phyloP scores from a whole-genome alignment of 2,888 invertebrate species.

The Coleophora deauratella region DNA sequence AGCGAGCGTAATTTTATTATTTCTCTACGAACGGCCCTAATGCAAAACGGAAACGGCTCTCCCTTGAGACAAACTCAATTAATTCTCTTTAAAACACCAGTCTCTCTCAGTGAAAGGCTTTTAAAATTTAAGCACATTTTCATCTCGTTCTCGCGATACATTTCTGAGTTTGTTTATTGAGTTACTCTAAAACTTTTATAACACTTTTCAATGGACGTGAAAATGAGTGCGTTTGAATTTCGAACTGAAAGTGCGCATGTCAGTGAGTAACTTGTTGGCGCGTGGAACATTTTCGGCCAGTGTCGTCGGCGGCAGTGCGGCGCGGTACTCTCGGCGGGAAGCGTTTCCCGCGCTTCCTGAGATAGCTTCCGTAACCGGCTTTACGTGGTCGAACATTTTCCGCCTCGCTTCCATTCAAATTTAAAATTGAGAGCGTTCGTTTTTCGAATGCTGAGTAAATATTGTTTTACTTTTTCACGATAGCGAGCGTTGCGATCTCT shows the following conservation, averaged over 20 bases:
- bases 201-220: slow-evolving; percentile 9
- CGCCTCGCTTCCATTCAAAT: slow-evolving; percentile 14
- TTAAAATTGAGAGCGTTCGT: slow-evolving; percentile 1
- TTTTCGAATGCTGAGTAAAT: not conserved
- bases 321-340: slow-evolving; percentile 45
- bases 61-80: slow-evolving; percentile 70
- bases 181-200: not conserved
- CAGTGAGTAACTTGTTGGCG: slow-evolving; percentile 66
- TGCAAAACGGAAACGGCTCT: slow-evolving; percentile 61
- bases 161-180: slow-evolving; percentile 1
- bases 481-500: too few relatives aligned
- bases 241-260: slow-evolving; percentile 54
- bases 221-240: slow-evolving; percentile 22
- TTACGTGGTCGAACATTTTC: slow-evolving; percentile 27
- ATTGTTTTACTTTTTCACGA: too few relatives aligned
- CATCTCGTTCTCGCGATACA: slow-evolving; percentile 21
- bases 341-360: slow-evolving; percentile 29
- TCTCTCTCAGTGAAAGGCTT: slow-evolving; percentile 54
- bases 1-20: slow-evolving; percentile 60
- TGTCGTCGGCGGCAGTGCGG: slow-evolving; percentile 53
- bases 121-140: slow-evolving; percentile 64
- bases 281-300: slow-evolving; percentile 32
- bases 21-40: slow-evolving; percentile 51
- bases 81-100: slow-evolving; percentile 60
- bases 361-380: slow-evolving; percentile 28